These are phyloP conservation scores for Drosophila anomalata DNA, from an alignment of 2,888 invertebrate genomes.

Conservation along the genomic window DNA sequence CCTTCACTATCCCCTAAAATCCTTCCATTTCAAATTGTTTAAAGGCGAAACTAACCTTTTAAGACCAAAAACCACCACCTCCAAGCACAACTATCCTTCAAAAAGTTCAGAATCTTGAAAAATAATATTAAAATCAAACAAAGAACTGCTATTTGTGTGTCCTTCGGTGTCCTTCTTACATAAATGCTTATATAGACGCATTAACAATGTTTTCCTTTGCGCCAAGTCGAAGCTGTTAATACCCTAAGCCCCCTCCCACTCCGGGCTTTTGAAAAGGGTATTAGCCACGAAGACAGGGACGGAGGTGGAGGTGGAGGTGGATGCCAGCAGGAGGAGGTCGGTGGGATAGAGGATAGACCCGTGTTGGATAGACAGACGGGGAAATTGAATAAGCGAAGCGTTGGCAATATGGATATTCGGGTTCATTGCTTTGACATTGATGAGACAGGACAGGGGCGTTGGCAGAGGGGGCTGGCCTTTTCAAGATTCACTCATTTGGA, in stretches of 20 bases:
- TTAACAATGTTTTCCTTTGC: conserved; percentile 33
- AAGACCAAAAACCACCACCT: too few relatives aligned
- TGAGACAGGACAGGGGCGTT: conserved; percentile 55
- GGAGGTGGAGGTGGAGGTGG: not conserved
- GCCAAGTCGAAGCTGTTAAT: conserved; percentile 44
- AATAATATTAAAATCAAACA: too few relatives aligned
- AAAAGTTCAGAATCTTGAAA: too few relatives aligned
- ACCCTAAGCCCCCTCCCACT: conserved; percentile 26
- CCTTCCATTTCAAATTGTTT: too few relatives aligned
- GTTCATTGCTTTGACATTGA: conserved; percentile 79
- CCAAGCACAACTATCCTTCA: too few relatives aligned
- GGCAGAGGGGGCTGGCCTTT: not conserved
- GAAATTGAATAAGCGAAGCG: conserved; percentile 47
- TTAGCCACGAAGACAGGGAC: conserved; percentile 19
- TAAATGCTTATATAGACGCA: conserved; percentile 38
- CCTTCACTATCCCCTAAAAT: too few relatives aligned
- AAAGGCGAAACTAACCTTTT: too few relatives aligned
- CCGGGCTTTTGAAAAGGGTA: conserved; percentile 46
- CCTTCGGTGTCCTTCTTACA: conserved; percentile 24
- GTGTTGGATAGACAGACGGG: conserved; percentile 28
- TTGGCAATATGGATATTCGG: conserved; percentile 65
- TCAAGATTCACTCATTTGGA: not conserved
- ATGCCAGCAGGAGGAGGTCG: not conserved
- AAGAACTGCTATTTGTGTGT: conserved; percentile 18
- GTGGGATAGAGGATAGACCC: not conserved